These are phyloP conservation scores for Megatriorchis doriae DNA, from an alignment of 2,113 vertebrate species.

Conservation along the genomic window DNA sequence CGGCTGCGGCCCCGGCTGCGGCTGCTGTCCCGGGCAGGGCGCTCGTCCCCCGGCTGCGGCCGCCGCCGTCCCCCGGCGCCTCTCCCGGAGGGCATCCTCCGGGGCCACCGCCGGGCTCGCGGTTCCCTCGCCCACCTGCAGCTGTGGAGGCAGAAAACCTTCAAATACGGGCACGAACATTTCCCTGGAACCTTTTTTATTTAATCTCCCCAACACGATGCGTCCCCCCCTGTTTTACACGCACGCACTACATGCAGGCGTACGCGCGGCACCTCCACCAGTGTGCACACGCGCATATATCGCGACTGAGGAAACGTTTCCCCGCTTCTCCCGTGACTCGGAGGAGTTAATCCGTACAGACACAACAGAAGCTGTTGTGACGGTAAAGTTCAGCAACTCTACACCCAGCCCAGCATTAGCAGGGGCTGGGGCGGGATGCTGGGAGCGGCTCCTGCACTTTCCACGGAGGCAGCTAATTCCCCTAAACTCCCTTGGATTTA, in stretches of 20 bases:
- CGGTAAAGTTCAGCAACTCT: slow-evolving; percentile 63
- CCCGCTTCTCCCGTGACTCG: neutral
- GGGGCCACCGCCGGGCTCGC: neutral
- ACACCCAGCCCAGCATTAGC: slow-evolving; percentile 46
- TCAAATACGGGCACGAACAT: neutral
- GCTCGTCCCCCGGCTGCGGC: neutral
- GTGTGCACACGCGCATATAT: neutral
- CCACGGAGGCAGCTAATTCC: slow-evolving; percentile 60
- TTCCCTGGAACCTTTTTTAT: neutral
- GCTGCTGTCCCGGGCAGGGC: neutral
- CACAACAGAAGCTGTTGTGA: slow-evolving; percentile 71
- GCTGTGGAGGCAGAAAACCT: neutral
- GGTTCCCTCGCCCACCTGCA: neutral
- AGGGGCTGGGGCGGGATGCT: slow-evolving; percentile 32
- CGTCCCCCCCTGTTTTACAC: too few relatives aligned
- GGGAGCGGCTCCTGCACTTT: slow-evolving; percentile 46
- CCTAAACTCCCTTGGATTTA: slow-evolving; percentile 77
- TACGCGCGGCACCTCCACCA: neutral
- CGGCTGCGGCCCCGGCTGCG: too few relatives aligned
- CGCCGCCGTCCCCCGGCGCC: accelerated
- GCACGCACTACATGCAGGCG: accelerated
- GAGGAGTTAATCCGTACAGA: slow-evolving; percentile 68
- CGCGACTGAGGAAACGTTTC: neutral
- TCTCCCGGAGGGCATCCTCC: neutral
- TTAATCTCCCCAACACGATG: neutral